A percentile compares a stretch with the other conserved stretches of the same genome.
Evolutionary conservation across 2,113 vertebrate genomes (phyloP).

Genomic region (Gnathonemus echidnorhynchus): DNA sequence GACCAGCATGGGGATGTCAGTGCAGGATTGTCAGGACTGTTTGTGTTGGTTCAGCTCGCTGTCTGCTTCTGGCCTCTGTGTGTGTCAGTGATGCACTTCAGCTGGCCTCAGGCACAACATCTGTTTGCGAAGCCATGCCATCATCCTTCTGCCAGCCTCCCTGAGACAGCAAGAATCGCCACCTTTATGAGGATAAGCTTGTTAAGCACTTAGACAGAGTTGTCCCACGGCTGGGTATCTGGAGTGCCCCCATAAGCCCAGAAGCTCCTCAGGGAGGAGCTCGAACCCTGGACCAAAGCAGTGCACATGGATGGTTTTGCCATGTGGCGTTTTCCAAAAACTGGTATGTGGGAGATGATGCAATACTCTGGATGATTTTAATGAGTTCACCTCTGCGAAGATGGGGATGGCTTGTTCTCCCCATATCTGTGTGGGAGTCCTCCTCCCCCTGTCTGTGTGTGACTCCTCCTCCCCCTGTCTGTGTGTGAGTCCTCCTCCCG

Average conservation of each 20-base stretch:
- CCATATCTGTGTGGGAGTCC: neutral
- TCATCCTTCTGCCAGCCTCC: neutral
- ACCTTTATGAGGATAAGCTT: neutral
- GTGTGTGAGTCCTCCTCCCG: neutral
- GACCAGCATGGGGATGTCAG: neutral
- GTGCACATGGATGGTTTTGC: neutral
- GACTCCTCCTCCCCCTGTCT: neutral
- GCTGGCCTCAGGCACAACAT: neutral
- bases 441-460: too few species aligned
- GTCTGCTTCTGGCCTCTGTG: neutral
- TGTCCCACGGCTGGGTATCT: neutral
- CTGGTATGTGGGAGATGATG: neutral
- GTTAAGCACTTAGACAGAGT: neutral
- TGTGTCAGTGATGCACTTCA: neutral
- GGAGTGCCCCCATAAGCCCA: neutral
- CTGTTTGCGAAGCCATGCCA: neutral
- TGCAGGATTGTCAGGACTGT: neutral
- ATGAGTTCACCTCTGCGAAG: too few species aligned
- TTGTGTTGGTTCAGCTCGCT: neutral
- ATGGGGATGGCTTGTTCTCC: too few species aligned
- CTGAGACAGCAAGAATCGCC: neutral
- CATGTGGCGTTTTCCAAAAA: neutral
- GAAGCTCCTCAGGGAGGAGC: neutral
- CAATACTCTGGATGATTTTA: neutral
- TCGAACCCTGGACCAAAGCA: neutral